phyloP scores from a whole-genome alignment of 2,113 vertebrate species.

The Heptranchias perlo region DNA sequence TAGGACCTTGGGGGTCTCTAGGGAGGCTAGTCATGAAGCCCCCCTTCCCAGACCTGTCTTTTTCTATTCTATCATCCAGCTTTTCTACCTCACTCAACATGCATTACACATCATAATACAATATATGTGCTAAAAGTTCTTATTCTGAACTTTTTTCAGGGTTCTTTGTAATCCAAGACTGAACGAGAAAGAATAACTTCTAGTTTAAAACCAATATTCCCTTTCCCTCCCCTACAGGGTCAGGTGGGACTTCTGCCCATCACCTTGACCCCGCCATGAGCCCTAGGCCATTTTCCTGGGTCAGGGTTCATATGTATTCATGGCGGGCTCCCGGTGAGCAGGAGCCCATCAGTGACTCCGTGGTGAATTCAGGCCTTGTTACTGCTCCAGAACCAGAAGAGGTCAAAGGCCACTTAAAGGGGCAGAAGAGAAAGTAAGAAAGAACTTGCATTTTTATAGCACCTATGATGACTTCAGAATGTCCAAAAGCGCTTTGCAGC shows the following conservation, averaged over 20 bases:
- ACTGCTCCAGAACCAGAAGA: too few relatives aligned
- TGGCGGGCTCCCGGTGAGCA: not conserved
- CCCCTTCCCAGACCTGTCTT: not conserved
- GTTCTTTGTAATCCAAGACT: not conserved
- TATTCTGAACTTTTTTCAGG: not conserved
- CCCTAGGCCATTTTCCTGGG: not conserved
- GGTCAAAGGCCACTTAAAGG: too few relatives aligned
- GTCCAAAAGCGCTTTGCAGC: too few relatives aligned
- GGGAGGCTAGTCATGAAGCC: not conserved
- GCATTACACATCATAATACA: too few relatives aligned
- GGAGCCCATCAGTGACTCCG: not conserved
- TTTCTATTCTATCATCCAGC: not conserved
- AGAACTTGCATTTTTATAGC: too few relatives aligned
- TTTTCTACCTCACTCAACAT: too few relatives aligned
- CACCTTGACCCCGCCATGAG: not conserved
- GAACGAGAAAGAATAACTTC: not conserved
- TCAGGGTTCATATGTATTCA: not conserved
- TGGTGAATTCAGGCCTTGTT: not conserved
- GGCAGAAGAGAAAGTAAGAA: too few relatives aligned
- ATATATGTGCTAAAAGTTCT: not conserved
- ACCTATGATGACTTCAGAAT: too few relatives aligned
- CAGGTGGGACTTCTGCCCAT: too few relatives aligned
- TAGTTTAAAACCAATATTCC: not conserved
- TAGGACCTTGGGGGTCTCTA: not conserved
- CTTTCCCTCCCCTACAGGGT: too few relatives aligned